Base-by-base conservation (phyloP, 2,113 vertebrate genomes). In the Laticauda laticaudata region DNA sequence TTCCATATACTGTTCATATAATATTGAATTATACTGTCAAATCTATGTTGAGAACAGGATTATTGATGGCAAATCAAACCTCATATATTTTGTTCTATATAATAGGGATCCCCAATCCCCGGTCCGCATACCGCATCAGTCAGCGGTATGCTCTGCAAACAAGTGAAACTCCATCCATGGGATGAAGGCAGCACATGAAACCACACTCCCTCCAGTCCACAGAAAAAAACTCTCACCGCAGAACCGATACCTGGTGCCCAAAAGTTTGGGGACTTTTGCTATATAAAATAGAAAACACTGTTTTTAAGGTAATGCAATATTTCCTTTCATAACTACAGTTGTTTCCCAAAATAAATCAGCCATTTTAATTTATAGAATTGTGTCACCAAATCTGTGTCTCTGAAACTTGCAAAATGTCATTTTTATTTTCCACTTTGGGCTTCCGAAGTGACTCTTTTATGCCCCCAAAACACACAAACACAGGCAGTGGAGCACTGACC, bases 401-500 rank as follows among this genome's bases (percentile, higher is more conserved):
- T 43, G 88, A 56, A 92, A 92, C 89, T 1, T 0, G 8, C 91
- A 89, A 88, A 0, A 0, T 2, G 23, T 26, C 3, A n/a, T 54
- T 75, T 55, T 20, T 88, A 8, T 34, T 86, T 89, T 94, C 23
- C 43, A 87, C 1, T 88, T 88, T 92, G 91, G 94, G 86, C 20
- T n/a, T 48, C 23, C 23, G 55, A 91, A n/a, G 23, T 64, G 51
- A 29, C 85, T 34, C 48, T 56, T 59, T 90, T 94, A 93, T 96
- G 96, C 94, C 95, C 94, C 93, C 95, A 96, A 90, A 94, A 90
- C 90, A 93, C 0, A 53, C 90, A 90, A 92, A 64, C n/a, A 29
- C 21, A 92, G 54, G 64, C 94, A 94, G 93, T 94, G 96, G 95
- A 97, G 97, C 64, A 95, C 64, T 94, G 96, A 97, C 95, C 96